These are phyloP conservation scores for Lithosia quadra DNA, from an alignment of 2,888 invertebrate genomes.

Conservation along the genomic window DNA sequence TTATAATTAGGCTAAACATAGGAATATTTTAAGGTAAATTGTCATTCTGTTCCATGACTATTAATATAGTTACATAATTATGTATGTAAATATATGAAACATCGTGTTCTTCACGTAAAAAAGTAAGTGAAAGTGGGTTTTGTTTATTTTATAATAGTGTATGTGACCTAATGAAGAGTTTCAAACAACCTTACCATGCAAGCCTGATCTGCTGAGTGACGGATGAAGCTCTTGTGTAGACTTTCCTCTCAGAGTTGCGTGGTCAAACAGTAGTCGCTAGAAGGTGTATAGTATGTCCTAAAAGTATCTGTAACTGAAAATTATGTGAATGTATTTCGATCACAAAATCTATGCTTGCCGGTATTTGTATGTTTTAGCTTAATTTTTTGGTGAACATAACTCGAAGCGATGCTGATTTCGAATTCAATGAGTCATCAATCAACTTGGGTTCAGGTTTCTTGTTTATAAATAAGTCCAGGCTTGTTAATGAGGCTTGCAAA, in stretches of 20 bases:
- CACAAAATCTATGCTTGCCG: neutral
- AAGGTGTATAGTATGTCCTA: too few species aligned
- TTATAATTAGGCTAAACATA: neutral
- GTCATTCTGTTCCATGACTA: neutral
- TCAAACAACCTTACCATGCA: too few species aligned
- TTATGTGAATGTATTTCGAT: too few species aligned
- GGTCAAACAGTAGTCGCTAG: too few species aligned
- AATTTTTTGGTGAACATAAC: conserved; percentile 25
- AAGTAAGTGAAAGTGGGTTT: too few species aligned
- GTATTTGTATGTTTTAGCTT: conserved; percentile 11
- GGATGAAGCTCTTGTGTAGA: too few species aligned
- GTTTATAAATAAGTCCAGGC: conserved; percentile 46
- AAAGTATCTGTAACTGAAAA: too few species aligned
- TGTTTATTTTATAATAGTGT: too few species aligned
- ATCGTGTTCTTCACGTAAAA: too few species aligned
- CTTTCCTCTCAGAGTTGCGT: too few species aligned
- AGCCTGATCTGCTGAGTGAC: too few species aligned
- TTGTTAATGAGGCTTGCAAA: conserved; percentile 50
- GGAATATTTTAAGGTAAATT: neutral
- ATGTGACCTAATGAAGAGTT: too few species aligned
- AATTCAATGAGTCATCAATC: conserved; percentile 52
- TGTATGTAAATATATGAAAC: neutral
- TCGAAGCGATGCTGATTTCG: conserved; percentile 43
- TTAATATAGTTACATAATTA: neutral
- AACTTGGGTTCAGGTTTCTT: conserved; percentile 39